These are phyloP conservation scores for Sympetrum striolatum DNA, from an alignment of 2,888 invertebrate genomes.

Conservation along the genomic window DNA sequence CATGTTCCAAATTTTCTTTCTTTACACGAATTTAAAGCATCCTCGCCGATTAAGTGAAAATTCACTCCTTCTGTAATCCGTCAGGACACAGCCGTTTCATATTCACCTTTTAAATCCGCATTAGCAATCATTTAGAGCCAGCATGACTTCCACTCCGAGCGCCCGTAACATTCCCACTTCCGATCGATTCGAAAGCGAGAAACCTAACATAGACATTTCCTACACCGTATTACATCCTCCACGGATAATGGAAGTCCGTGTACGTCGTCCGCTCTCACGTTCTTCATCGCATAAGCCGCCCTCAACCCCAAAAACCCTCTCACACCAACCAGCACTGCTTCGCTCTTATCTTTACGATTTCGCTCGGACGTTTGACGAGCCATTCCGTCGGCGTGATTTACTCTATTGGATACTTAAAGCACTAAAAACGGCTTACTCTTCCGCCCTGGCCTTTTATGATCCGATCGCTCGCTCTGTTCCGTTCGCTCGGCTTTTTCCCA, in stretches of 20 bases:
- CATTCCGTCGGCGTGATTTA: neutral
- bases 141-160: too few species aligned
- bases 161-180: too few species aligned
- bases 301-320: slow-evolving; percentile 35
- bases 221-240: too few species aligned
- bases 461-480: slow-evolving; percentile 47
- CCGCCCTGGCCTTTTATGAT: slow-evolving; percentile 48
- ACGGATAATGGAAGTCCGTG: neutral
- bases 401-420: neutral
- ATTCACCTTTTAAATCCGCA: too few species aligned
- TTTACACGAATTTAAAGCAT: too few species aligned
- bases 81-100: too few species aligned
- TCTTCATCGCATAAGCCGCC: slow-evolving; percentile 44
- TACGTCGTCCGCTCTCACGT: slow-evolving; percentile 39
- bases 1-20: too few species aligned
- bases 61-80: too few species aligned
- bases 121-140: too few species aligned
- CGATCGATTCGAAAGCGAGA: too few species aligned
- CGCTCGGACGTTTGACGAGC: neutral
- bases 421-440: slow-evolving; percentile 46
- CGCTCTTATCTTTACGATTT: neutral
- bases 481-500: neutral
- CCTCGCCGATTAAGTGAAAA: too few species aligned
- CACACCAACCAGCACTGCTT: slow-evolving; percentile 1
- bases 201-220: too few species aligned